Conservation (phyloP, 2,797 vertebrate genomes). For the Psittacula echo region DNA sequence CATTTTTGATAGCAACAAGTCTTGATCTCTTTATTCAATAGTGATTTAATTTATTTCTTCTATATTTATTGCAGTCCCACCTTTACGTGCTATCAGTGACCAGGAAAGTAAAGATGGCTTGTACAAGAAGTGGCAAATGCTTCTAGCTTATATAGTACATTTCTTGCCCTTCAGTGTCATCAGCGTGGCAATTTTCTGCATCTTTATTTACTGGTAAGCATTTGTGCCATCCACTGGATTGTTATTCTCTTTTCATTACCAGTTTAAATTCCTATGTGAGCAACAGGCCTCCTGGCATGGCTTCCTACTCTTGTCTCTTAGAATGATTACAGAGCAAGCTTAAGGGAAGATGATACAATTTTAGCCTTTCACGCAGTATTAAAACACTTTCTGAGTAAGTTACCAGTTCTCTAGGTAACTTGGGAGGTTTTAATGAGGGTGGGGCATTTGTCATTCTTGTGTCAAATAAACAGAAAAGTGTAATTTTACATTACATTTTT, state of each 20-base stretch:
- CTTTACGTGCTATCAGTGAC: slow-evolving; percentile 89
- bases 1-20: background rate
- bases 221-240: background rate
- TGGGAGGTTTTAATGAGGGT: background rate
- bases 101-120: slow-evolving; percentile 95
- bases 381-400: background rate
- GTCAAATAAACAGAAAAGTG: background rate
- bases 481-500: background rate
- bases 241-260: background rate
- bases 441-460: background rate
- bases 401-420: background rate
- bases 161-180: slow-evolving; percentile 92
- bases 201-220: slow-evolving; percentile 92
- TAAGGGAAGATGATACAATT: background rate
- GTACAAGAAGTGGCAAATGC: slow-evolving; percentile 96
- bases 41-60: background rate
- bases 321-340: background rate
- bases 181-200: slow-evolving; percentile 85
- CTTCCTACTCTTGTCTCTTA: background rate
- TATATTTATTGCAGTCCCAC: slow-evolving; percentile 80
- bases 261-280: background rate
- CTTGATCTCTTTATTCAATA: background rate
- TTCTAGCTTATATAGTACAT: slow-evolving; percentile 91
- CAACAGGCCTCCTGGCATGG: background rate
- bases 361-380: background rate